phyloP scores from a whole-genome alignment of 2,797 vertebrate species.

The Esox lucius region DNA sequence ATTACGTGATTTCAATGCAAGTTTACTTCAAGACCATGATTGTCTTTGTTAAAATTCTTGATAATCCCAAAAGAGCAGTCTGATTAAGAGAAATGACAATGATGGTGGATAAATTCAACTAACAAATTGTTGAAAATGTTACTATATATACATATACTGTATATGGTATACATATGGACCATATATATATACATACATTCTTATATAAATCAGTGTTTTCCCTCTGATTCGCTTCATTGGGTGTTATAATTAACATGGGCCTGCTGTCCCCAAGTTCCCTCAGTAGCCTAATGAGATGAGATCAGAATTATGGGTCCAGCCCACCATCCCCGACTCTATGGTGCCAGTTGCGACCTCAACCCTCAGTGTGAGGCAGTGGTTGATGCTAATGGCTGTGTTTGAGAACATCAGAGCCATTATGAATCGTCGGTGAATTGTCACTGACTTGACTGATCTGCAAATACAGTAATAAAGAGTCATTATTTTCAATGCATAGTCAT shows the following conservation, averaged over 20 bases:
- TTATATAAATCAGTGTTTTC: too few species aligned
- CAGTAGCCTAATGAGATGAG: constrained; percentile 32
- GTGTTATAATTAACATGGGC: neutral
- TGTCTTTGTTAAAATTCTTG: neutral
- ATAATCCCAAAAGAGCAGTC: neutral
- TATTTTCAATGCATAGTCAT: too few species aligned
- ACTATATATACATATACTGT: too few species aligned
- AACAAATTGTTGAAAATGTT: neutral
- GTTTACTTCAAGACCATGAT: too few species aligned
- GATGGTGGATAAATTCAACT: neutral
- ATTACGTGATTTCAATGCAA: too few species aligned
- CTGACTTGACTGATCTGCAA: too few species aligned
- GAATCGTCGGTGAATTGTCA: too few species aligned
- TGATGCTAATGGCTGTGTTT: constrained; percentile 49
- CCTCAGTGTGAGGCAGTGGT: constrained; percentile 36
- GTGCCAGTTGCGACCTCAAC: constrained; percentile 52
- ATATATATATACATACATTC: too few species aligned
- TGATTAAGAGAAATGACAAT: neutral
- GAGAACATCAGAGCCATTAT: too few species aligned
- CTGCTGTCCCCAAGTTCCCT: constrained; percentile 16
- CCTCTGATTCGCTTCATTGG: neutral
- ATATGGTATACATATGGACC: too few species aligned
- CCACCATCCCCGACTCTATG: constrained; percentile 39
- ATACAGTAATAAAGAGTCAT: too few species aligned
- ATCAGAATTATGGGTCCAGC: neutral